Base-by-base conservation (phyloP, 1,140 invertebrate genomes). In the Leucophenga varia region DNA sequence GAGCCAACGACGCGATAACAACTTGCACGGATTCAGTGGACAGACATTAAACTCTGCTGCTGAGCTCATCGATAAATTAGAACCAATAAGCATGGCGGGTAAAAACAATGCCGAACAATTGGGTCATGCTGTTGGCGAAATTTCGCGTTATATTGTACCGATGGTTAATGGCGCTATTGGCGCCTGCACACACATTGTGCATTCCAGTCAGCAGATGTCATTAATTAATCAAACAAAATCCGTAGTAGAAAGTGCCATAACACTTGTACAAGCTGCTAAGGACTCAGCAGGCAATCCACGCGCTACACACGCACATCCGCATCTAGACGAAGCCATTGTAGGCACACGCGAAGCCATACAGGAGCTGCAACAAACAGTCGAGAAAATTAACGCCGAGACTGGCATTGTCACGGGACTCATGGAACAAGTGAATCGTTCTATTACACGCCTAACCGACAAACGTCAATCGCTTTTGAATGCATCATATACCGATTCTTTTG, bases 171-270 rank as follows among this genome's bases (percentile, higher is more conserved):
- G 87, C 19, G 85, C 89, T 1, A 86, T 95, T 47, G 93, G 93
- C 5, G 86, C 86, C n/a, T 89, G 93, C 2, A 95, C 93, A 0
- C 88, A 92, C 59, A 89, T 93, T 72, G 83, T 88, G 5, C 93
- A 95, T 72, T 90, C 91, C 0, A 88, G 88, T 67, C 88, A 92
- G 72, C 95, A 98, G 76, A 88, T 89, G 73, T 82, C 85, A 17
- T 77, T 97, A 14, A 78, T 99, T 13, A 91, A 97, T 71, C 93
- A 97, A 75, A 87, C 91, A 0, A 95, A 97, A 74, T 97, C 95
- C 0, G 92, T 98, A 12, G 84, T 90, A 1, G 96, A 99, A 78
- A 90, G 91, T 9, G 84, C 89, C 8, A 76, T 93, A 8, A 91
- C 95, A 64, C 77, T 97, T 28, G 79, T 97, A 34, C 88, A 87